These are phyloP conservation scores for Jaculus jaculus DNA, from an alignment of 2,113 vertebrate genomes.

Conservation along the genomic window DNA sequence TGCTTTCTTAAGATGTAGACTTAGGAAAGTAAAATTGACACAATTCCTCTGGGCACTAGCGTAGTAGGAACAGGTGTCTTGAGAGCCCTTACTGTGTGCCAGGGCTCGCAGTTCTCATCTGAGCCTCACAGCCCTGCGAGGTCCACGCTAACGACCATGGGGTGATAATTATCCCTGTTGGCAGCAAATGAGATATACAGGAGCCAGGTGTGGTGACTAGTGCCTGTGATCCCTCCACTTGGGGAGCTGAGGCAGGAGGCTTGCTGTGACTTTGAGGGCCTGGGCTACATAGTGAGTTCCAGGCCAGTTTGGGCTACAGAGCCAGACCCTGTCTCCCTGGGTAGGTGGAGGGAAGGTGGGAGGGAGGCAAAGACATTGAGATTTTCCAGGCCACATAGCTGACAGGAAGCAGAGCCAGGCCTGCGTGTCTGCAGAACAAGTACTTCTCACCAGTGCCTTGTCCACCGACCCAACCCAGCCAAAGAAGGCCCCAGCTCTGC, in stretches of 20 bases:
- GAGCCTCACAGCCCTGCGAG: background rate
- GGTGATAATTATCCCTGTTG: background rate
- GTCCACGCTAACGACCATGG: background rate
- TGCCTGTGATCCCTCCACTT: background rate
- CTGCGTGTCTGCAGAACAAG: accelerated
- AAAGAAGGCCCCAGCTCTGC: background rate
- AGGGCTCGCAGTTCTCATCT: background rate
- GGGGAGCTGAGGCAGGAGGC: background rate
- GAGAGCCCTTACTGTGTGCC: background rate
- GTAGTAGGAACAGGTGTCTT: background rate
- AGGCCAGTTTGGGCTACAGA: background rate
- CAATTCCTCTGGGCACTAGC: background rate
- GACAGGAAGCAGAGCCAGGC: background rate
- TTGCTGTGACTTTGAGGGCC: background rate
- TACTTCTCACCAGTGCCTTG: background rate
- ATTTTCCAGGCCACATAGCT: background rate
- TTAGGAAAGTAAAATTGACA: background rate
- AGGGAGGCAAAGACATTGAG: background rate
- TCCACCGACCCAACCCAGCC: no score
- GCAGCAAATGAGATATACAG: background rate
- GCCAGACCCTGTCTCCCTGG: background rate
- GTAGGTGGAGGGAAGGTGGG: no score
- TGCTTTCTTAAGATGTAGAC: background rate
- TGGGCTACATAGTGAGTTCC: background rate
- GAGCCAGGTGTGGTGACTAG: background rate